These are phyloP conservation scores for Ctenomys sociabilis DNA, from an alignment of 2,113 vertebrate genomes.

Conservation along the genomic window DNA sequence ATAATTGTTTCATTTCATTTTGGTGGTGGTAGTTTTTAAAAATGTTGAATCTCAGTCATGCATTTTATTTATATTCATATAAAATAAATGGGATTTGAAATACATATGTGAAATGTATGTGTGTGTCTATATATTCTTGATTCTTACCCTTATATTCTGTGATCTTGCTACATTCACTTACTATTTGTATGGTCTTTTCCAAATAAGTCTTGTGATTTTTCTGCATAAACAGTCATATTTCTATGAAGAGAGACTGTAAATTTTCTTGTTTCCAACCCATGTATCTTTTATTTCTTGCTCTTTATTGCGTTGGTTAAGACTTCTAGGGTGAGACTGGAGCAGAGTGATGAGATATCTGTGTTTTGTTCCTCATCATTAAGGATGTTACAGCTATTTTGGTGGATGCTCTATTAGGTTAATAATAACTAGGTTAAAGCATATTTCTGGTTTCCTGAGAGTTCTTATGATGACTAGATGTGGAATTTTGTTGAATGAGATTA, in stretches of 20 bases:
- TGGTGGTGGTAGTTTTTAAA: background rate
- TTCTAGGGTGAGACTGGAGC: background rate
- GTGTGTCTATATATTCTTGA: background rate
- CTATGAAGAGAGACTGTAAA: background rate
- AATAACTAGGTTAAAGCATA: background rate
- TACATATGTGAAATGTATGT: background rate
- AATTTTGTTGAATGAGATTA: constrained; percentile 47
- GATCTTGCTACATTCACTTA: background rate
- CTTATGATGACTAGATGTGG: constrained; percentile 25
- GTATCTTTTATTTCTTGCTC: constrained; percentile 35
- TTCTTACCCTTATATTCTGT: constrained; percentile 7
- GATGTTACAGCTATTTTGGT: background rate
- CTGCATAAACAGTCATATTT: background rate
- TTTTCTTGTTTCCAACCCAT: background rate
- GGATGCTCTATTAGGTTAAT: background rate
- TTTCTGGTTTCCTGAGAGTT: constrained; percentile 1
- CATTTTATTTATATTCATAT: background rate
- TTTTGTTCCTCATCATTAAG: background rate
- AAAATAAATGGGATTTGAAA: background rate
- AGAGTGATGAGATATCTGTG: background rate
- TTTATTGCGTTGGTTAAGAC: background rate
- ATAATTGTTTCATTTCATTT: constrained; percentile 32
- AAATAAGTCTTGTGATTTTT: constrained; percentile 33
- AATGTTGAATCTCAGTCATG: background rate
- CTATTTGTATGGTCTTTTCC: background rate